These are phyloP conservation scores for Lagopus leucura DNA, from an alignment of 2,113 vertebrate genomes.

Conservation along the genomic window DNA sequence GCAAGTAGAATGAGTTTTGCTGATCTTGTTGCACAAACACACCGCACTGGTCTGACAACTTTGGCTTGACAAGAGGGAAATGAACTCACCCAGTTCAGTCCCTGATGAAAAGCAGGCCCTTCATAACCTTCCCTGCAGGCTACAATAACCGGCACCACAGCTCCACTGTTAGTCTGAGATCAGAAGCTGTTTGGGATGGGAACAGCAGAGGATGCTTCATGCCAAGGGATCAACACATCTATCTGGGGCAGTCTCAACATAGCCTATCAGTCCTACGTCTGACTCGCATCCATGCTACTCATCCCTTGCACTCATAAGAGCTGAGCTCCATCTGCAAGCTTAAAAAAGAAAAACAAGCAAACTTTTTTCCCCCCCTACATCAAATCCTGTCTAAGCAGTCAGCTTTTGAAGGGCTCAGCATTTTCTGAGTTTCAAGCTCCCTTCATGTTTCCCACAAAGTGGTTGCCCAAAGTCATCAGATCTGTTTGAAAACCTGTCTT, in stretches of 20 bases:
- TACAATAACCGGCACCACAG: constrained; percentile 16
- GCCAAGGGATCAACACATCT: constrained; percentile 59
- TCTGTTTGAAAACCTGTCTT: constrained; percentile 34
- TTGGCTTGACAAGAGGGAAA: neutral
- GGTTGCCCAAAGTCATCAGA: constrained; percentile 8
- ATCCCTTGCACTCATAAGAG: neutral
- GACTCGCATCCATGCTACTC: constrained; percentile 17
- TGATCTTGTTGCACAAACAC: neutral
- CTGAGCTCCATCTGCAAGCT: constrained; percentile 50
- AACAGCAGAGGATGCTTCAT: constrained; percentile 43
- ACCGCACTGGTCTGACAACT: neutral
- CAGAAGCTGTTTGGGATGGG: constrained; percentile 33
- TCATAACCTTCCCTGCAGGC: neutral
- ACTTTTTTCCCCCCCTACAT: neutral
- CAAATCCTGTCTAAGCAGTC: constrained; percentile 6
- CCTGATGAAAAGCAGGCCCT: constrained; percentile 6
- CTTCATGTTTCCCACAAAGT: constrained; percentile 12
- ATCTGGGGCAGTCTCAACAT: constrained; percentile 65
- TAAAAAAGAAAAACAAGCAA: constrained; percentile 15
- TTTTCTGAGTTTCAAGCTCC: constrained; percentile 17
- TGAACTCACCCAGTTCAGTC: neutral
- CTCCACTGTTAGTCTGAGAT: constrained; percentile 36
- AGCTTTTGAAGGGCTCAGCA: constrained; percentile 46
- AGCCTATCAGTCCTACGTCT: constrained; percentile 56
- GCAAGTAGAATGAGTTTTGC: neutral